These are phyloP conservation scores for Zapus hudsonius DNA, from an alignment of 2,113 vertebrate species.

Conservation along the genomic window DNA sequence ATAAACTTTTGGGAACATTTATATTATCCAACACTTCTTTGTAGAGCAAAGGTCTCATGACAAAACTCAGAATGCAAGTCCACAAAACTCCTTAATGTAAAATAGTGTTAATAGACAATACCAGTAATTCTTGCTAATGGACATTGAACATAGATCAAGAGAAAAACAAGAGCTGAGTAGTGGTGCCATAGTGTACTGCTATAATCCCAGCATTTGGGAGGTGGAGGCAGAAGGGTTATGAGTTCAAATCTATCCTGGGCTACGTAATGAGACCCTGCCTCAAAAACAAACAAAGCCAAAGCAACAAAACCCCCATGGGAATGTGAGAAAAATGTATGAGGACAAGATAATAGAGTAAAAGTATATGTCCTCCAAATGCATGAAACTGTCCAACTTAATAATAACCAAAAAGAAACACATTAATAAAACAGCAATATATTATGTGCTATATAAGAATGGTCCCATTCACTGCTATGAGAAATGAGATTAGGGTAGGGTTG, in stretches of 20 bases:
- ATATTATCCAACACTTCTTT: not conserved
- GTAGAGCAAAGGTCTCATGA: not conserved
- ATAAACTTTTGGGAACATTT: not conserved
- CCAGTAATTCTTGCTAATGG: not conserved
- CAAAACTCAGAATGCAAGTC: not conserved
- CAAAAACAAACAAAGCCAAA: not conserved
- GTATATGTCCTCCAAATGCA: not conserved
- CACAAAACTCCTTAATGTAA: conserved; percentile 10
- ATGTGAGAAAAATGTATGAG: not conserved
- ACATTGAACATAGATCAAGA: not conserved
- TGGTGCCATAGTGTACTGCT: not conserved
- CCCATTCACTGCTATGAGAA: not conserved
- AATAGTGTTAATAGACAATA: not conserved
- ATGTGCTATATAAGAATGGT: not conserved
- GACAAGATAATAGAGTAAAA: not conserved
- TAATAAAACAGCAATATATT: not conserved
- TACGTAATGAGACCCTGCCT: not conserved
- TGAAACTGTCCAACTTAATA: not conserved
- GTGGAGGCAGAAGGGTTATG: not conserved
- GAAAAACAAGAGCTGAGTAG: not conserved
- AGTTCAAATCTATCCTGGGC: not conserved
- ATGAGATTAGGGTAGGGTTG: no score
- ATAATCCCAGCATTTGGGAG: not conserved
- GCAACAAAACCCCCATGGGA: not conserved
- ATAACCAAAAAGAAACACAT: not conserved